Evolutionary conservation across 2,113 vertebrate species (phyloP).

Genomic region (Ceyx margarethae): DNA sequence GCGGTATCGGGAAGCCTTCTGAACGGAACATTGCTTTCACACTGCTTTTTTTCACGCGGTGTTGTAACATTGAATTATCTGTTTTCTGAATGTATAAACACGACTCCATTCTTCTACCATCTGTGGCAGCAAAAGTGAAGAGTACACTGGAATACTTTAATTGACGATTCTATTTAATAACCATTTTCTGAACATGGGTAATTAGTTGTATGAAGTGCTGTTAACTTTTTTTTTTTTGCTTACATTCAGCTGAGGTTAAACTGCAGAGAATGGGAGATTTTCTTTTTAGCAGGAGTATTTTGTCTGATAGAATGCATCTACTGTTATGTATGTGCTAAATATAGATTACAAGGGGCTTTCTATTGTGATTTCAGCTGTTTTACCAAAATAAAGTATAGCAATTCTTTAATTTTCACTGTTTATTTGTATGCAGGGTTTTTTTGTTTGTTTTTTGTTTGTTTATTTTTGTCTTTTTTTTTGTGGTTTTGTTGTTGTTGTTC

Average conservation of each 20-base stretch:
- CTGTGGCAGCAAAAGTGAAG: neutral
- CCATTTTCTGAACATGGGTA: neutral
- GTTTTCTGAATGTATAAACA: neutral
- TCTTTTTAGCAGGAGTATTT: neutral
- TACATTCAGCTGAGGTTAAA: neutral
- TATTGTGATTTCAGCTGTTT: neutral
- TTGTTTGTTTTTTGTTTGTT: neutral
- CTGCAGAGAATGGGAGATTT: neutral
- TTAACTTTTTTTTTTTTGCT: neutral
- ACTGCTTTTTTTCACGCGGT: neutral
- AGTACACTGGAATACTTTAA: neutral
- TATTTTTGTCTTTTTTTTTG: neutral
- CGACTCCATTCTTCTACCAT: neutral
- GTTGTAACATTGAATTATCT: neutral
- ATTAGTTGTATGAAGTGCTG: neutral
- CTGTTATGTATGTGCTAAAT: neutral
- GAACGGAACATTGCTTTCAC: neutral
- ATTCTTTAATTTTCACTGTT: neutral
- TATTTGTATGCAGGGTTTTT: neutral
- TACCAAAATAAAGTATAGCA: neutral
- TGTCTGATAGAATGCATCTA: neutral
- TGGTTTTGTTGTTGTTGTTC: neutral
- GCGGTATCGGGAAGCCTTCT: accelerated
- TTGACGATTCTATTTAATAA: neutral
- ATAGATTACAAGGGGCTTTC: neutral